Evolutionary conservation across 2,113 vertebrate genomes (phyloP), one percentile per base, ranked within the genome.

Genomic region (Aegotheles bennettii): DNA sequence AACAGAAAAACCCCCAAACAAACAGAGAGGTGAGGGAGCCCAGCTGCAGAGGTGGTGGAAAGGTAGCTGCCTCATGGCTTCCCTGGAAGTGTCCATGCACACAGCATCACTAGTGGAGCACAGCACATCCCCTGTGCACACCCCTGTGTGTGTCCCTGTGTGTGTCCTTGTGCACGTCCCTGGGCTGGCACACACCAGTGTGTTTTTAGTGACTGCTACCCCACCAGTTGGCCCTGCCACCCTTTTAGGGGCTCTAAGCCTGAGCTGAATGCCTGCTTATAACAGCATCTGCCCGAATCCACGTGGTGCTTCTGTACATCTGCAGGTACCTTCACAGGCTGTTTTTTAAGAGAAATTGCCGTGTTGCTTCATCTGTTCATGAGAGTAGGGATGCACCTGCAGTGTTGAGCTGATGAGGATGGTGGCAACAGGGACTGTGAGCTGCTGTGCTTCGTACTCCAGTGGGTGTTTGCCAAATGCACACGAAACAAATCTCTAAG

Each of bases 131-230:
- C 29, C n/a, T 9, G 2, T 3, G 18, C 16, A 2, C 43, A 43
- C 13, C 43, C 43, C 43, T 15, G 43, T 43, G 43, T 16, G 13
- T 17, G 17, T 43, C 43, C 43, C 43, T 15, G 43, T 47, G 18
- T 20, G 18, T 6, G 7, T 21, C 29, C 24, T 28, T 9, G 2
- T 3, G 18, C 16, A 4, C 29, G 13, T 51, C 38, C 9, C 31
- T 0, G 2, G 31, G 24, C 50, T 31, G 16, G 31, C 3, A 2
- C 26, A 33, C 13, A 21, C 24, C 16, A 31, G 20, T 0, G 0
- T 38, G 31, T 3, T 26, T 33, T 24, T 11, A 26, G 29, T 9
- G 16, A 12, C 16, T 24, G 12, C 38, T 38, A 3, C 28, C 23
- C 36, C 33, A 11, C 13, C 1, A 0, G 3, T 67, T 38, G 67